Evolutionary conservation across 1,140 invertebrate species (phyloP), one percentile per base, ranked within the genome.

Genomic region (Lethrus apterus): DNA sequence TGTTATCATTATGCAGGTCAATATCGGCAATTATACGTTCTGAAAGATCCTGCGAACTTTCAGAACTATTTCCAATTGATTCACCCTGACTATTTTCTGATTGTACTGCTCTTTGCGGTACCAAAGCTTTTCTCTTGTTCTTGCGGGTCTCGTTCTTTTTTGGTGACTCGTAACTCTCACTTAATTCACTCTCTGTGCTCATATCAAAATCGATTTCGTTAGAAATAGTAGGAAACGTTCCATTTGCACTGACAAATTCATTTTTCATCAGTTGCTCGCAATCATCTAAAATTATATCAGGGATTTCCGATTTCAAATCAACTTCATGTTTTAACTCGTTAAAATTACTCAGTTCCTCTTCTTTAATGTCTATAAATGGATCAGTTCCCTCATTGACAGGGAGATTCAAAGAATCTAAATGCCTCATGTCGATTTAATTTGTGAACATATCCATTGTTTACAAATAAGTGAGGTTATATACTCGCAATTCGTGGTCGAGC

Each of bases 21-120:
- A 42, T 21, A 40, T 51, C 18, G 32, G 18, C 26, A 33, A 41
- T 38, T 26, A 15, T 46, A 38, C 21, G 30, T 30, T 52, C 46
- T 9, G 36, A n/a, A 20, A 35, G 41, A 41, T 40, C 46, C 1
- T 34, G 40, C 13, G 29, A 34, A 20, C 32, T 50, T 31, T 45
- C 46, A 8, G 42, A 45, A 19, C 34, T 50, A 26, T 49, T 49
- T 9, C 40, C 42, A 1, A 40, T 9, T 3, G 50, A 52, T 40
- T 38, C 15, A 18, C 41, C 42, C 9, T 46, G 47, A 50, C 47
- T 50, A 21, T 33, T 41, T 44, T 44, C 46, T 34, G 46, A 44
- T 15, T 53, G 46, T 35, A 41, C 14, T 31, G 48, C 35, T 23
- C 30, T 45, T 46, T 47, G 45, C 9, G 51, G 51, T n/a, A 40